Evolutionary conservation across 2,888 invertebrate species (phyloP), one percentile per base, ranked within the genome.

Genomic region (Caprella mutica): DNA sequence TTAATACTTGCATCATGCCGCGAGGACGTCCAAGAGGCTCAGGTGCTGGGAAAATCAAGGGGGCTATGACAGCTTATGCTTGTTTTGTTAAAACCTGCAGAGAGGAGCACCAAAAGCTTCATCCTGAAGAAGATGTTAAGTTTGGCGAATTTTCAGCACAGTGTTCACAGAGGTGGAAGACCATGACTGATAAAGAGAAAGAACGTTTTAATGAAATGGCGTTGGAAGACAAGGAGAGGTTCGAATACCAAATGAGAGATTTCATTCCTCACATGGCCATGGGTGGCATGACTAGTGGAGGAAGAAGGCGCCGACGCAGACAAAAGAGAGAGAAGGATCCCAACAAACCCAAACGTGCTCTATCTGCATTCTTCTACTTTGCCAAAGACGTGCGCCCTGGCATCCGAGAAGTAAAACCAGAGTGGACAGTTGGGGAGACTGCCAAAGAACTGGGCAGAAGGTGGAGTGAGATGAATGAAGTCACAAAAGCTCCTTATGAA

Each of bases 141-240:
- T 98, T 98, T 73, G 86, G 93, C 26, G 97, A 97, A 68, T 98
- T 98, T 77, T 96, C 96, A 55, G 91, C 93, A 78, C 96, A 96
- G 73, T 98, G 98, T 74, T 93, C 97, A 65, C 93, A 93, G 74
- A 82, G 96, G 77, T 98, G 98, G 98, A 98, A 96, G 86, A 93
- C 92, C 67, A 98, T 98, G 98, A 84, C 85, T 61, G 94, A 96
- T 70, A 93, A 94, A 72, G 97, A 98, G 74, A 98, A 97, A 81
- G 86, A 90, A 71, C 81, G 96, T 68, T 98, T 98, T 81, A 94
- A 96, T 72, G 96, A 96, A 73, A 89, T 98, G 90, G 97, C 98
- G 1, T 93, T 94, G 71, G 87, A 86, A 71, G 97, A 98, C 77
- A 97, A 96, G 79, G 84, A 84, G 72, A 81, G 97, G 68, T 97